phyloP scores from a whole-genome alignment of 2,797 vertebrate species.

The Lepidocolaptes lacrymiger region DNA sequence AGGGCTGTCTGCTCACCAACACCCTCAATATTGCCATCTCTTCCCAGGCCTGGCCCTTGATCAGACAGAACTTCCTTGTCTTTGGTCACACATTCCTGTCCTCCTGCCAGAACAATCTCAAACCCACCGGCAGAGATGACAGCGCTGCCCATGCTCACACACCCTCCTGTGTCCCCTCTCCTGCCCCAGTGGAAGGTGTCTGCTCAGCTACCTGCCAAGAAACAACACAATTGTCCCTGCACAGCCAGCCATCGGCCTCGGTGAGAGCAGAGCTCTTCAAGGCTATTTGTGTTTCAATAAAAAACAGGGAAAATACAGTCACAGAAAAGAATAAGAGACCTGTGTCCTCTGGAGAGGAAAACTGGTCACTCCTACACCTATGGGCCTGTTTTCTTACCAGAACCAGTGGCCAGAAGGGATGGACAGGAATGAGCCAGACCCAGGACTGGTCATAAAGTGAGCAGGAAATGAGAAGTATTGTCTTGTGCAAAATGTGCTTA shows the following conservation, averaged over 20 bases:
- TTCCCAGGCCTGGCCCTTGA: not conserved
- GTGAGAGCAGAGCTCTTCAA: not conserved
- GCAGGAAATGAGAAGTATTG: conserved; percentile 44
- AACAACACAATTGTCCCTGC: not conserved
- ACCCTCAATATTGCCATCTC: not conserved
- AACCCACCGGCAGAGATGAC: not conserved
- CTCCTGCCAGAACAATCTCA: not conserved
- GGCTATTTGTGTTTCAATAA: not conserved
- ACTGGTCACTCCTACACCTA: not conserved
- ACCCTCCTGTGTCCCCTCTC: not conserved
- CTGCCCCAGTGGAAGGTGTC: not conserved
- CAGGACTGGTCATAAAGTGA: not conserved
- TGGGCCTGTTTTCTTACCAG: not conserved
- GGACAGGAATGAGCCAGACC: conserved; percentile 11
- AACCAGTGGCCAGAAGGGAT: not conserved
- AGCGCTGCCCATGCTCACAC: not conserved
- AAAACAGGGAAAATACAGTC: not conserved
- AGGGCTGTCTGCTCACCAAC: not conserved
- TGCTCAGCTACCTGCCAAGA: not conserved
- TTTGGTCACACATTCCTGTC: not conserved
- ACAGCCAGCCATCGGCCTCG: not conserved
- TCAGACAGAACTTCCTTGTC: not conserved
- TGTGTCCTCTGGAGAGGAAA: not conserved
- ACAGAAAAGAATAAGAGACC: not conserved
- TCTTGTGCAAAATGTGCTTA: conserved; percentile 49